These are phyloP conservation scores for Amphiduros pacificus DNA, from an alignment of 2,888 invertebrate genomes.

Conservation along the genomic window DNA sequence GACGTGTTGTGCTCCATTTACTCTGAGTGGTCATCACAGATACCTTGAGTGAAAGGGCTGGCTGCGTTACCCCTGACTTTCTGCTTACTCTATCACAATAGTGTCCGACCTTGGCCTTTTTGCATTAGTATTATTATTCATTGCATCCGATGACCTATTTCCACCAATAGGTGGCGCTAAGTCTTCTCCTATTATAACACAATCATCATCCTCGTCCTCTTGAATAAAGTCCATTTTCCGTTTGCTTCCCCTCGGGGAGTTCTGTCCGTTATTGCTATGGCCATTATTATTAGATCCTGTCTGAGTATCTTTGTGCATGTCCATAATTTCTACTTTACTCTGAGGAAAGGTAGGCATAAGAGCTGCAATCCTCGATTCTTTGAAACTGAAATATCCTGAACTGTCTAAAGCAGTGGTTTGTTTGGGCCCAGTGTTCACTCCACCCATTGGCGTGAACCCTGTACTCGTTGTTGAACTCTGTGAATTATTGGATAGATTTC, in stretches of 20 bases:
- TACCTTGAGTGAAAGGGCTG: no score
- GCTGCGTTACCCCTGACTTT: neutral
- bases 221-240: slow-evolving; percentile 11
- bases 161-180: neutral
- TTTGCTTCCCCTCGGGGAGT: slow-evolving; percentile 9
- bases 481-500: slow-evolving; percentile 38
- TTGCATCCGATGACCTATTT: neutral
- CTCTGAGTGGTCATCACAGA: neutral
- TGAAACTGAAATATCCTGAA: slow-evolving; percentile 25
- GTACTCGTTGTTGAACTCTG: slow-evolving; percentile 35
- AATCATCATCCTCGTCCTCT: slow-evolving; percentile 19
- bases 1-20: no score
- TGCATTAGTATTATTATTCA: slow-evolving; percentile 8
- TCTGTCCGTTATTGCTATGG: neutral
- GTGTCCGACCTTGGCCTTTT: slow-evolving; percentile 10
- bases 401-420: slow-evolving; percentile 33
- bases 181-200: slow-evolving; percentile 16
- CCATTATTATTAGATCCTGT: no score
- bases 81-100: slow-evolving; percentile 11
- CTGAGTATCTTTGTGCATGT: neutral
- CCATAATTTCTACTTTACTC: neutral
- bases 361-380: slow-evolving; percentile 23
- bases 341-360: slow-evolving; percentile 10
- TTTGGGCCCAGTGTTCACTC: neutral
- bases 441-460: slow-evolving; percentile 42